Base-by-base conservation (phyloP, 1,140 invertebrate genomes). In the Aphaenogaster floridana region DNA sequence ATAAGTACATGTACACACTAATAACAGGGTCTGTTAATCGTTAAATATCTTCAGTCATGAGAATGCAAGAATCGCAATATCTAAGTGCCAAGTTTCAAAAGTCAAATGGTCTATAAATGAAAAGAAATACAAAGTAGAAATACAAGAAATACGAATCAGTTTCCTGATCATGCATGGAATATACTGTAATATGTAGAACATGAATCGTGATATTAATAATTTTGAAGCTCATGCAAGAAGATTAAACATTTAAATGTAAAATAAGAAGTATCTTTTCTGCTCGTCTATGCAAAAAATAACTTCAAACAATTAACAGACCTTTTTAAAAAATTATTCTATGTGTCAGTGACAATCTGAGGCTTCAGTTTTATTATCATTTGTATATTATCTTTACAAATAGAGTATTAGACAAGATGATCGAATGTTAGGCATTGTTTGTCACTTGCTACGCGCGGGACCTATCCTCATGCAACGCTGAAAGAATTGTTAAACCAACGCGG, bases 401-500 rank as follows among this genome's bases (percentile, higher is more conserved):
- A 34, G 28, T 8, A 34, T 45, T 48, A 59, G 69, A 80, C 63
- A 80, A 17, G n/a, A 66, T 68, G 64, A 72, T 74, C 39, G 48
- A 59, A 72, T 9, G 17, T 83, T 81, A n/a, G 39, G 21, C 17
- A 42, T 21, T 42, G 54, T 72, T 28, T 88, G 79, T 80, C 72
- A 61, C 84, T 59, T 59, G 84, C 48, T 77, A 64, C 48, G 86
- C 83, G 48, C 45, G 45, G 59, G 52, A 57, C 52, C 64, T 85
- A 64, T 88, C 77, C 61, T 74, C 52, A n/a, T 45, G 54, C 64
- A 77, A 64, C 50, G 74, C 76, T 71, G 74, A 88, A 90, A 81
- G 86, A 81, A 87, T 90, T 89, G 89, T 88, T 90, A 90, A 90
- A 85, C 68, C 89, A 90, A 76, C 77, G 89, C 89, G 88, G 66